These are phyloP conservation scores for Ochlodes sylvanus DNA, from an alignment of 2,888 invertebrate genomes.

Conservation along the genomic window DNA sequence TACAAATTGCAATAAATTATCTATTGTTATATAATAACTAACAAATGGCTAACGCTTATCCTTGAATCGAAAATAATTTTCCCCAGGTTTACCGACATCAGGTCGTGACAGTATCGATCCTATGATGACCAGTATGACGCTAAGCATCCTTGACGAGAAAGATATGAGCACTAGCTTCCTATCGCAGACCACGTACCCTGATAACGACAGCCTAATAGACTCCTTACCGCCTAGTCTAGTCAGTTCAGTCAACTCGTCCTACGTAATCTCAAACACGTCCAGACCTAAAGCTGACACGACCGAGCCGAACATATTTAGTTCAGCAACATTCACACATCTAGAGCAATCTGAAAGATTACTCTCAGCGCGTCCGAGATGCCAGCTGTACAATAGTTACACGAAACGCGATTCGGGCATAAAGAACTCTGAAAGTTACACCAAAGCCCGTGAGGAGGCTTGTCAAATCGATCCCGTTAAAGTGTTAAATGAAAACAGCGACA, in stretches of 20 bases:
- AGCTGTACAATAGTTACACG: constrained; percentile 66
- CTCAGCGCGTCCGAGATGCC: constrained; percentile 67
- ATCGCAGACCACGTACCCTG: constrained; percentile 78
- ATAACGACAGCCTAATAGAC: constrained; percentile 77
- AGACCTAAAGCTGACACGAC: constrained; percentile 59
- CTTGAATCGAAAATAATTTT: not conserved
- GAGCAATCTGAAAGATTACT: constrained; percentile 74
- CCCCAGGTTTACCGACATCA: constrained; percentile 63
- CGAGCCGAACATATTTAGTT: constrained; percentile 73
- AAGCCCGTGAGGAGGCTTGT: constrained; percentile 71
- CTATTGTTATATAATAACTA: too few species aligned
- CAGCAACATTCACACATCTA: constrained; percentile 75
- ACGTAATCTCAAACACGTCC: constrained; percentile 65
- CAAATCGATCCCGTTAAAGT: constrained; percentile 73
- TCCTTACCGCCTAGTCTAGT: constrained; percentile 77
- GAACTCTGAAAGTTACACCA: constrained; percentile 75
- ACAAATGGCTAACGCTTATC: too few species aligned
- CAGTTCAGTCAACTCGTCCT: constrained; percentile 78
- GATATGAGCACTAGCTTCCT: constrained; percentile 83
- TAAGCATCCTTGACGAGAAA: constrained; percentile 80
- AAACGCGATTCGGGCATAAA: constrained; percentile 65
- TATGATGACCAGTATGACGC: constrained; percentile 81
- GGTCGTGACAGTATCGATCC: constrained; percentile 76
- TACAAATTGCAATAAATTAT: too few species aligned
- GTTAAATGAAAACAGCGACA: constrained; percentile 71